Evolutionary conservation across 92 coral and sea anemone genomes (phyloP), one percentile per base, ranked within the genome.

Genomic region (Montipora capitata): DNA sequence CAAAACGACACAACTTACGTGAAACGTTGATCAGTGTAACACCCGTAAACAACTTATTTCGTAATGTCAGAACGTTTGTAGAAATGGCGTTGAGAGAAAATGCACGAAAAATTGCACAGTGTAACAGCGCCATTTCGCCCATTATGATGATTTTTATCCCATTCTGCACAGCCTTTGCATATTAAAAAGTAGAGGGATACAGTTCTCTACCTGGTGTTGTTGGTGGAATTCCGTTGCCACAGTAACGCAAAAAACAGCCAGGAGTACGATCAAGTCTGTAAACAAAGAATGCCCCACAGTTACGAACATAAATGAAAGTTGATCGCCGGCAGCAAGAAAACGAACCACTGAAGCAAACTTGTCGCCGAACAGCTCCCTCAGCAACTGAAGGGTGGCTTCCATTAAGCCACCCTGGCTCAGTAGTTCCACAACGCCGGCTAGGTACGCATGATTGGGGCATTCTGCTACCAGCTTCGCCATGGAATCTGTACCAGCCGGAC

Each of bases 401-500:
- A 56, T 75, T 20, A 2, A 88, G 70, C 92, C 92, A 88, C 2
- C 92, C 92, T 13, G 92, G 71, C 4, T 40, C 66, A 35, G 64
- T 18, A 8, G 92, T 38, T 11, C 83, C 77, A 40, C 92, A 82
- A 54, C 43, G 72, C 12, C 38, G 57, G 3, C 65, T 6, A 35
- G 69, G 1, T 2, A 80, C 82, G 35, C 91, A 88, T 12, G 68
- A 43, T 3, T 87, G 57, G 2, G 87, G 64, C 88, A 81, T 88
- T 39, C 39, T 76, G 56, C 45, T 73, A 14, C 92, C 92, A 20
- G 92, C 92, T 10, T 86, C 51, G 11, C 79, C 72, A 15, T 54
- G 44, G 12, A 88, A 88, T 16, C 92, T 86, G 79, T 80, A 88
- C 92, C 92, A 88, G 4, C 92, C 92, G 1, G 75, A 68, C 16